Evolutionary conservation across 2,797 vertebrate genomes (phyloP).

Genomic region (Falco novaeseelandiae): DNA sequence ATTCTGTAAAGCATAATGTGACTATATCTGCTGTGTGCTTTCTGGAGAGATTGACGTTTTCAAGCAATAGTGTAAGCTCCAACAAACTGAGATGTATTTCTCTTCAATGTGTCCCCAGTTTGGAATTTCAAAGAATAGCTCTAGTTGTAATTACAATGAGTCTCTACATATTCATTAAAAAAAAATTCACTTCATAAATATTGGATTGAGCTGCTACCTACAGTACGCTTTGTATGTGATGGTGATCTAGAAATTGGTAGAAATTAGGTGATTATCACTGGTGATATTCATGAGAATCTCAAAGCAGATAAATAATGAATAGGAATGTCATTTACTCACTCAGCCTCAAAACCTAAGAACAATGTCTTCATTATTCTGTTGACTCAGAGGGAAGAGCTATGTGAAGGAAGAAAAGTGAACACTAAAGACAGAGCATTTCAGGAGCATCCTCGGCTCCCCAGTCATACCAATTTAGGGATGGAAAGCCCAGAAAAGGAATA

Average conservation of each 20-base stretch:
- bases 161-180: not conserved
- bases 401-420: not conserved
- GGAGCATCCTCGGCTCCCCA: not conserved
- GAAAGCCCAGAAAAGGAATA: not conserved
- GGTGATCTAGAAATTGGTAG: slow-evolving; percentile 47
- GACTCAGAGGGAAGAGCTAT: not conserved
- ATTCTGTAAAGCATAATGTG: not conserved
- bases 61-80: not conserved
- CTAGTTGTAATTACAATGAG: not conserved
- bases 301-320: slow-evolving; percentile 76
- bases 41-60: not conserved
- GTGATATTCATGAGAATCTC: slow-evolving; percentile 56
- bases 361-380: slow-evolving; percentile 59
- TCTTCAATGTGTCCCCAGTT: not conserved
- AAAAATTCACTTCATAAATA: slow-evolving; percentile 49
- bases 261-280: slow-evolving; percentile 57
- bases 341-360: slow-evolving; percentile 38
- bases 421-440: not conserved
- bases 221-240: not conserved
- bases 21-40: not conserved
- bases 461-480: not conserved
- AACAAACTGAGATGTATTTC: not conserved
- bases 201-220: slow-evolving; percentile 17
- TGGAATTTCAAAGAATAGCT: not conserved
- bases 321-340: slow-evolving; percentile 59